phyloP scores from a whole-genome alignment of 2,888 invertebrate species.

The Branchellion lobata region DNA sequence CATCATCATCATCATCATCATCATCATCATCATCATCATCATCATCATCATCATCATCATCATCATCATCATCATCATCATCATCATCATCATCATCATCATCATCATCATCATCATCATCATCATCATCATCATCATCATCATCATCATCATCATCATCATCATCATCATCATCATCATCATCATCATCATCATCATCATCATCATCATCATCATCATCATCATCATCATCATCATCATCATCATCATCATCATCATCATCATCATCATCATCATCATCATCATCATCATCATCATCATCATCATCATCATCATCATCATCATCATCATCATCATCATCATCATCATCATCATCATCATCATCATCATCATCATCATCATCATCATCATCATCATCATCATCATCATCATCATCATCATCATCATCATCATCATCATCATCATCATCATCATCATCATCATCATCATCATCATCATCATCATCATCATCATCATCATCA shows the following conservation, averaged over 20 bases:
- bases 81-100: not conserved
- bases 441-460: not conserved
- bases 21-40: not conserved
- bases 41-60: slow-evolving; percentile 1
- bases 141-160: slow-evolving; percentile 4
- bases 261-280: not conserved
- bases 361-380: not conserved
- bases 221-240: slow-evolving; percentile 8
- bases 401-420: not conserved
- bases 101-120: slow-evolving; percentile 7
- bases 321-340: not conserved
- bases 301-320: not conserved
- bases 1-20: not conserved
- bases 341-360: slow-evolving; percentile 7
- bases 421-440: not conserved
- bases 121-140: not conserved
- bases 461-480: not conserved
- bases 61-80: not conserved
- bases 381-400: not conserved
- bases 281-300: slow-evolving; percentile 7
- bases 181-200: slow-evolving; percentile 8
- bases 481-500: slow-evolving; percentile 8
- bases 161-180: not conserved
- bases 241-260: not conserved
- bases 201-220: slow-evolving; percentile 1